Percentiles rank a stretch among this genome's conserved stretches.
These are phyloP conservation scores for Rhabdomys dilectus DNA, from an alignment of 2,113 vertebrate species.

Conservation along the genomic window DNA sequence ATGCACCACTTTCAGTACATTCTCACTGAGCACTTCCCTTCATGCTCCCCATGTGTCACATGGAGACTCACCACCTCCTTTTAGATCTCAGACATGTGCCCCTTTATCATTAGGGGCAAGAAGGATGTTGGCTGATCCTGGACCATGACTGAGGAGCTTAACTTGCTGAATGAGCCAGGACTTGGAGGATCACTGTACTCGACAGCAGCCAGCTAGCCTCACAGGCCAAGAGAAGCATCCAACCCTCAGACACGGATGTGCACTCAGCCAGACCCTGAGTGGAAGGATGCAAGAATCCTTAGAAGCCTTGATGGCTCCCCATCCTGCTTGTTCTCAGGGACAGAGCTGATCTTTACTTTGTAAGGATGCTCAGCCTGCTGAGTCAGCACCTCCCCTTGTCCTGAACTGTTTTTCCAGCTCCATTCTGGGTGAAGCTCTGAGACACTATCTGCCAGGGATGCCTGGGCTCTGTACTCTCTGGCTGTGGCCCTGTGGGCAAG, in stretches of 20 bases:
- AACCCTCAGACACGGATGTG: rapidly evolving
- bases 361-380: background rate
- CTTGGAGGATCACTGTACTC: too few species aligned
- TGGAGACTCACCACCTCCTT: background rate
- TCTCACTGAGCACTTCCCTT: background rate
- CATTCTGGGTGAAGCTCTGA: background rate
- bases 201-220: background rate
- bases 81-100: background rate
- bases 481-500: background rate
- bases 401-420: background rate
- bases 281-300: background rate
- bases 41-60: too few species aligned
- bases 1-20: background rate
- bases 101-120: background rate
- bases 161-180: background rate
- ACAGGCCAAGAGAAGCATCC: rapidly evolving
- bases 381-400: background rate
- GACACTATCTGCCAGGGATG: background rate
- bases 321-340: background rate
- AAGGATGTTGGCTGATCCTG: background rate
- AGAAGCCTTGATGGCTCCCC: background rate
- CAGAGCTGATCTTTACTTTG: background rate
- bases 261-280: background rate
- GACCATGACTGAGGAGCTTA: background rate
- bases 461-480: rapidly evolving